Conservation (phyloP, 2,113 vertebrate genomes). For the Grammomys surdaster region DNA sequence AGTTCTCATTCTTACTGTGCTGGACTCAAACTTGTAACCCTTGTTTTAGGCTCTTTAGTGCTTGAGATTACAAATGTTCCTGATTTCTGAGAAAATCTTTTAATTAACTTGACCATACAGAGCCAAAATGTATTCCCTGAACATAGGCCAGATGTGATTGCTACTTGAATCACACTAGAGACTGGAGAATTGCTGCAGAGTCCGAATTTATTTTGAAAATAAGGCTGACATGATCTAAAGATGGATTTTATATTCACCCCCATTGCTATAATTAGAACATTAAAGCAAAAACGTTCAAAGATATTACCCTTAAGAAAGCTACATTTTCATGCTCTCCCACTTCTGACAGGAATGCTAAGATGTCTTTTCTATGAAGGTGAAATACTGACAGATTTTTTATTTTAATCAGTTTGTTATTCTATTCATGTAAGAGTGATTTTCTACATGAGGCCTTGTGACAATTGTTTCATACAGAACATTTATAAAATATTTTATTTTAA, state of each 20-base stretch:
- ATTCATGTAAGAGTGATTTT: background rate
- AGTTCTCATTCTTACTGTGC: background rate
- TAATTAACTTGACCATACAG: background rate
- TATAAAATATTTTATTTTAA: slow-evolving; percentile 36
- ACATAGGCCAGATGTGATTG: background rate
- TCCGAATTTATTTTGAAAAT: background rate
- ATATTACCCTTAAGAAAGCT: background rate
- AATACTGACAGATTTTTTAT: slow-evolving; percentile 28
- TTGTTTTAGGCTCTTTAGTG: background rate
- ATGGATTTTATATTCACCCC: background rate
- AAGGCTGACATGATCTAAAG: background rate
- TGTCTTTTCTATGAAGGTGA: background rate
- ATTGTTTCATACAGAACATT: background rate
- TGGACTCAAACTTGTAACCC: background rate
- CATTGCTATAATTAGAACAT: background rate
- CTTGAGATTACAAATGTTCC: background rate
- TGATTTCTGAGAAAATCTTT: background rate
- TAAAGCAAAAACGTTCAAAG: background rate
- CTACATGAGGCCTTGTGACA: background rate
- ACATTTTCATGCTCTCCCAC: background rate
- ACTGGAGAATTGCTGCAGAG: background rate
- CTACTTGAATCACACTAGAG: background rate
- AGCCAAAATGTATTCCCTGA: no score
- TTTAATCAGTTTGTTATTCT: slow-evolving; percentile 16
- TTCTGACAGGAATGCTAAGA: background rate